Evolutionary conservation across 2,113 vertebrate genomes (phyloP).

Genomic region (Gadus macrocephalus): DNA sequence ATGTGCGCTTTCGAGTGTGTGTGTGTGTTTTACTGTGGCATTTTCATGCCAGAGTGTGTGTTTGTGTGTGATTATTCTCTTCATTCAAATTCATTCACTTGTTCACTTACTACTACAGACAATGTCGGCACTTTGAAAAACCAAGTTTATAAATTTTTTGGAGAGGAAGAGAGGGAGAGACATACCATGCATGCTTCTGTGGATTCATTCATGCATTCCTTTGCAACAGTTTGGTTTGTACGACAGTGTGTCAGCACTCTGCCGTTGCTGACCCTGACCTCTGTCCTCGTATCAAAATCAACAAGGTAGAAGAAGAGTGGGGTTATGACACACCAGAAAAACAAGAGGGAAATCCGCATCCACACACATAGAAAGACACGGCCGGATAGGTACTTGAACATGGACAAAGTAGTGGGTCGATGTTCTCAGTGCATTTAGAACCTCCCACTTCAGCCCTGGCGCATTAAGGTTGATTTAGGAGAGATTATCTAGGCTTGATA

Average conservation of each 20-base stretch:
- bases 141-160: too few relatives aligned
- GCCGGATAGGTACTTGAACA: too few relatives aligned
- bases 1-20: conserved; percentile 3
- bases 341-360: too few relatives aligned
- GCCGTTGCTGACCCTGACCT: background rate
- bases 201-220: background rate
- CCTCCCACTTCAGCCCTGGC: background rate
- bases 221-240: background rate
- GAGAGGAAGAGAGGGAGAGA: background rate
- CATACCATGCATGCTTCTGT: background rate
- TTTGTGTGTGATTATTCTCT: too few relatives aligned
- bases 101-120: too few relatives aligned
- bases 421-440: background rate
- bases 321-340: background rate
- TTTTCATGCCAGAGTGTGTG: conserved; percentile 1
- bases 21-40: conserved; percentile 5
- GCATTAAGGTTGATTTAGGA: conserved; percentile 31
- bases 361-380: too few relatives aligned
- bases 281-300: conserved; percentile 17
- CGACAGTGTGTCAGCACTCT: background rate
- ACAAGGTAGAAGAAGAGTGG: conserved; percentile 11
- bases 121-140: too few relatives aligned
- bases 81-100: too few relatives aligned
- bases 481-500: conserved; percentile 52
- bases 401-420: too few relatives aligned